phyloP scores from a whole-genome alignment of 1,140 invertebrate species.

The Megalopta genalis region DNA sequence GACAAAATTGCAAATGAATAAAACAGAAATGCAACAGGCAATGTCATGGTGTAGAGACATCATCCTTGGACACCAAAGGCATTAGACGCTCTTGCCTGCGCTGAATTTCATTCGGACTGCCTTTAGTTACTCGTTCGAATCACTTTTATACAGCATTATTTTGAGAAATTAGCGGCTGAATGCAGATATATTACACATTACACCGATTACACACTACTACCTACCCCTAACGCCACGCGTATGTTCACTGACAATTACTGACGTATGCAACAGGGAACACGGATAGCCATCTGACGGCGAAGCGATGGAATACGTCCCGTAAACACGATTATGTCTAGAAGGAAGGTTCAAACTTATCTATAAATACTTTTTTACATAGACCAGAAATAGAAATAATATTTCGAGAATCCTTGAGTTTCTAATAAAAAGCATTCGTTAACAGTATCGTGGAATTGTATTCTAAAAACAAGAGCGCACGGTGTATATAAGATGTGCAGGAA shows the following conservation, averaged over 20 bases:
- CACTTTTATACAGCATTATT: neutral
- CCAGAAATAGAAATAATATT: neutral
- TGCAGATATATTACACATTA: neutral
- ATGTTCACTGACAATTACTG: neutral
- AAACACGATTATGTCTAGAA: constrained; percentile 4
- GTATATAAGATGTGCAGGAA: neutral
- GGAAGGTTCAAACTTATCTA: neutral
- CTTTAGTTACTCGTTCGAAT: neutral
- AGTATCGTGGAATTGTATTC: too few relatives aligned
- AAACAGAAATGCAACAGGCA: constrained; percentile 51
- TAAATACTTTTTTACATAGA: neutral
- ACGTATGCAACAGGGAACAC: constrained; percentile 19
- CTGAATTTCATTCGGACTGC: neutral
- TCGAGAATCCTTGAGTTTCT: neutral
- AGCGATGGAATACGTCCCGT: neutral
- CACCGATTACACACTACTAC: too few relatives aligned
- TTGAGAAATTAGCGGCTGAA: neutral
- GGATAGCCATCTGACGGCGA: constrained; percentile 31
- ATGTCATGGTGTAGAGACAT: constrained; percentile 51
- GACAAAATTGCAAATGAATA: constrained; percentile 32
- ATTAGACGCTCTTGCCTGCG: constrained; percentile 27
- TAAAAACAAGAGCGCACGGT: neutral
- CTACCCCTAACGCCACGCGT: constrained; percentile 11
- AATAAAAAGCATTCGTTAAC: neutral
- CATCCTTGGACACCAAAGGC: constrained; percentile 46